phyloP scores from a whole-genome alignment of 2,797 vertebrate species.

The Scolopax bukidnonensis region DNA sequence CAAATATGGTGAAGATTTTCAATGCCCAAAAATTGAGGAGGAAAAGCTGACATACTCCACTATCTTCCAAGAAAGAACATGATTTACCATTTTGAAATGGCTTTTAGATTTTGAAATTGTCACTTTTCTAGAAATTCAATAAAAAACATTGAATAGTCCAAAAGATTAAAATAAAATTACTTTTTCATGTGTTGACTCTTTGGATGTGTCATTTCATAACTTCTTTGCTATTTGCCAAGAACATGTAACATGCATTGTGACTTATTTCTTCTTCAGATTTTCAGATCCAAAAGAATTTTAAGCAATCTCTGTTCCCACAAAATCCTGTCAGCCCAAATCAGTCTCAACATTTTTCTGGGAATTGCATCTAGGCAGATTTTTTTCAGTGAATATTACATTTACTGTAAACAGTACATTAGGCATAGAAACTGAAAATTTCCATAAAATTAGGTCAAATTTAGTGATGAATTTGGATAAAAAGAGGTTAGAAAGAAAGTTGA shows the following conservation, averaged over 20 bases:
- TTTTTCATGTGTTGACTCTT: background rate
- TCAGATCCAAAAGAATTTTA: background rate
- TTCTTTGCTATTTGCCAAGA: background rate
- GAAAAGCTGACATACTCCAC: background rate
- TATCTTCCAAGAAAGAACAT: background rate
- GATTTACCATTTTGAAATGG: background rate
- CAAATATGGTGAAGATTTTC: background rate
- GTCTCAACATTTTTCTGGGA: background rate
- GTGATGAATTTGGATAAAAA: background rate
- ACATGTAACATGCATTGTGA: background rate
- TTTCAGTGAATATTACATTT: background rate
- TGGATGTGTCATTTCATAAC: background rate
- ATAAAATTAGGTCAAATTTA: background rate
- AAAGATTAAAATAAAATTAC: background rate
- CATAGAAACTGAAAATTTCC: background rate
- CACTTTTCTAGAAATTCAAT: background rate
- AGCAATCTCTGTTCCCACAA: background rate
- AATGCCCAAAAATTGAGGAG: accelerated
- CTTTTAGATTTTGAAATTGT: background rate
- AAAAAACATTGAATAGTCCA: background rate
- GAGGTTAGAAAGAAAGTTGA: background rate
- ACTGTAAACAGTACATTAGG: background rate
- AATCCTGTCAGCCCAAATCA: background rate
- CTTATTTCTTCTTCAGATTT: background rate
- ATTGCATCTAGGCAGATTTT: background rate